Evolutionary conservation across 2,888 invertebrate species (phyloP).

Genomic region (Cephalotes varians): DNA sequence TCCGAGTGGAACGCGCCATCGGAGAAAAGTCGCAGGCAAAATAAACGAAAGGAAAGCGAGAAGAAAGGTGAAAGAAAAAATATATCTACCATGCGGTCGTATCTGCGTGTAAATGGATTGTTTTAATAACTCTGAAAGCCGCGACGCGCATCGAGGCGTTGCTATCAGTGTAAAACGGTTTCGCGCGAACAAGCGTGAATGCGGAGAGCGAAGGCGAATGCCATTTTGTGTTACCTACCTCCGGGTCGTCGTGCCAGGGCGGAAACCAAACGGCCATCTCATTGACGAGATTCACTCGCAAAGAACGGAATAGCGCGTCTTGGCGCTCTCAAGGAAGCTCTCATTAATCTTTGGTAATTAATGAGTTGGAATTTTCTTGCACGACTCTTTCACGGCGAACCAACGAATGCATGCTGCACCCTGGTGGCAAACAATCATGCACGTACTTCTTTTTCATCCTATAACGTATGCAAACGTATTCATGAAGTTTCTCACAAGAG

Average conservation of each 20-base stretch:
- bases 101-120: slow-evolving; percentile 74
- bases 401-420: not conserved
- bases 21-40: slow-evolving; percentile 23
- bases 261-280: slow-evolving; percentile 26
- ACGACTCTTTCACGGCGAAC: not conserved
- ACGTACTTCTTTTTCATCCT: not conserved
- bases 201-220: slow-evolving; percentile 3
- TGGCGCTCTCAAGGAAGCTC: slow-evolving; percentile 14
- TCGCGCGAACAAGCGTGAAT: slow-evolving; percentile 17
- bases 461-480: not conserved
- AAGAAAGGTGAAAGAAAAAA: not conserved
- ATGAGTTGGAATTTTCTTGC: slow-evolving; percentile 31
- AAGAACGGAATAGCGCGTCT: slow-evolving; percentile 20
- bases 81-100: slow-evolving; percentile 6
- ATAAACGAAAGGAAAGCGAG: slow-evolving; percentile 9
- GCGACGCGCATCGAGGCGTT: slow-evolving; percentile 27
- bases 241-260: not conserved
- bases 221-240: slow-evolving; percentile 13
- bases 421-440: not conserved
- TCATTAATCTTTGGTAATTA: slow-evolving; percentile 48
- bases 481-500: not conserved
- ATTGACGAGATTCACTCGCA: slow-evolving; percentile 32
- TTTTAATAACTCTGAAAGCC: slow-evolving; percentile 79
- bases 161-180: slow-evolving; percentile 39
- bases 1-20: slow-evolving; percentile 10